Evolutionary conservation across 2,113 vertebrate species (phyloP), one percentile per base, ranked within the genome.

Genomic region (Urocitellus parryii): DNA sequence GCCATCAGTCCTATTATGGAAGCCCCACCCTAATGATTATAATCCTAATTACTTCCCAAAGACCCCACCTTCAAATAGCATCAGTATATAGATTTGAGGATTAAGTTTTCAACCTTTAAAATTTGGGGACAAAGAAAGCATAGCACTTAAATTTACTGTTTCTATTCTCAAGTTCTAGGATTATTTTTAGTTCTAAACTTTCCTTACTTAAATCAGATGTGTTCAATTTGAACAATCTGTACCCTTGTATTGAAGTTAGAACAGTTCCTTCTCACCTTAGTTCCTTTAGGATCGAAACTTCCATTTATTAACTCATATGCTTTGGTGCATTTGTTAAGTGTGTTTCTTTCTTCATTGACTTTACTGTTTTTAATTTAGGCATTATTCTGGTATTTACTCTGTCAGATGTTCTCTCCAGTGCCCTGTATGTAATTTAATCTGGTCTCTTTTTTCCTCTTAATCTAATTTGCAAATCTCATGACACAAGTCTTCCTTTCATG

Each of bases 311-410:
- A 65, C 53, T 91, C 29, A 56, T 8, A 56, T 45, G 67, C 56
- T 80, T 61, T 85, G 85, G 34, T 83, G 22, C 27, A 25, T 81
- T 53, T 27, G 14, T 81, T 53, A 74, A 92, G 34, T 68, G 39
- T 1, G 2, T 83, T 68, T 95, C 53, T 61, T 92, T 82, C 39
- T 51, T 51, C 34, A 16, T 68, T 37, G 68, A 8, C 27, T 56
- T 80, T 76, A 16, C 18, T 70, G 4, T 92, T 92, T 88, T 95
- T 70, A 88, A 83, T 16, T 82, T 51, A 83, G 70, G 25, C 32
- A 39, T 51, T 56, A 53, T 51, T 37, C 8, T 37, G 16, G 16
- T 42, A 58, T 39, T 70, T 81, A 37, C 86, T 80, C 65, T 95
- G 68, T 37, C 82, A 87, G 3, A 14, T 86, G 22, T 74, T 58